Evolutionary conservation across 2,113 vertebrate species (phyloP).

Genomic region (Pseudopodoces humilis): DNA sequence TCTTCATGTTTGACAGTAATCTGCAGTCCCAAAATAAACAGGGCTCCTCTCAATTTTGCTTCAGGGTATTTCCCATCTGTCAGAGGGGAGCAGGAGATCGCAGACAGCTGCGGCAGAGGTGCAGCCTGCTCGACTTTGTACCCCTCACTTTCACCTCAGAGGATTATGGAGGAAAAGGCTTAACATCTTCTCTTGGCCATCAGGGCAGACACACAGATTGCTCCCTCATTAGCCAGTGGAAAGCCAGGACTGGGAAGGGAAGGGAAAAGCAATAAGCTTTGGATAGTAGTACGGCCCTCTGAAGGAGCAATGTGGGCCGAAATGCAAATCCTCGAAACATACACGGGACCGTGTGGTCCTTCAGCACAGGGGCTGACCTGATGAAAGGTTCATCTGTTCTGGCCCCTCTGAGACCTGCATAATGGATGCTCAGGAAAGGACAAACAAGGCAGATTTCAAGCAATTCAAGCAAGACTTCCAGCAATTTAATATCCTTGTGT

Average conservation of each 20-base stretch:
- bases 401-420: neutral
- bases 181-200: neutral
- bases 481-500: neutral
- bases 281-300: neutral
- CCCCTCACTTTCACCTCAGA: neutral
- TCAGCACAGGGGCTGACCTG: neutral
- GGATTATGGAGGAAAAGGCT: neutral
- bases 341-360: neutral
- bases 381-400: neutral
- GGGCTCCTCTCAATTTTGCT: slow-evolving; percentile 23
- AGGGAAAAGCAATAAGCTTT: neutral
- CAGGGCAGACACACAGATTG: neutral
- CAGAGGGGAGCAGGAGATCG: neutral
- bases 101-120: accelerated
- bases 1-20: neutral
- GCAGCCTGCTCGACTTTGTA: accelerated
- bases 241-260: neutral
- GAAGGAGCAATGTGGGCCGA: neutral
- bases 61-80: slow-evolving; percentile 14
- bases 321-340: neutral
- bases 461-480: neutral
- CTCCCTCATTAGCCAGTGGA: neutral
- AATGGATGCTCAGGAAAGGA: neutral
- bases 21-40: slow-evolving; percentile 7
- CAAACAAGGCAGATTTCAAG: neutral